Base-by-base conservation (phyloP, 2,888 invertebrate genomes). In the Xylophagus ater region DNA sequence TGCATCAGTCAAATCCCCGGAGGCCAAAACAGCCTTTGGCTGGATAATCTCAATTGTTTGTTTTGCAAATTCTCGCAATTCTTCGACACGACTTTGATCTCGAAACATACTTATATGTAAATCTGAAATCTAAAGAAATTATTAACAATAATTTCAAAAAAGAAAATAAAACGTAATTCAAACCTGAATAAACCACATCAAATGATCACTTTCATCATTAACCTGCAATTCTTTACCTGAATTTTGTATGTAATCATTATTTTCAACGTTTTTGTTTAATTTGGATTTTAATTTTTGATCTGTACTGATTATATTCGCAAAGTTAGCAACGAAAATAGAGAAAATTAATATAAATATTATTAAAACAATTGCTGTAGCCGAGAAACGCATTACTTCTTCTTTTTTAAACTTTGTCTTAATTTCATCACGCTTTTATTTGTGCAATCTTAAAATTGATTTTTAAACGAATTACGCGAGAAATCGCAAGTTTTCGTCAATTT, bases 1-100 rank as follows among this genome's bases (percentile, higher is more conserved):
- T 4, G 88, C 88, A 72, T 92, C 90, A 10, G 89, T 89, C 41
- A 92, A 66, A 61, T 92, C 92, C 26, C 90, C 90, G 41, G 87
- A 81, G 4, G 86, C 87, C 42, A 90, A 65, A 14, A 90, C 87
- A 42, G 87, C 67, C 9, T 68, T 59, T 21, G 92, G 92, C 50
- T 76, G 74, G 43, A 90, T 78, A 37, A 70, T 68, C 53, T 72
- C 72, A 1, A 90, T 68, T 23, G 85, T 84, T 42, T 68, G 68
- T 47, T 78, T 74, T 62, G 86, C 86, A 65, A 90, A 90, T 54
- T 81, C 78, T 55, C 74, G 73, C 41, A 92, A 74, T 52, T 89
- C 81, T 21, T 75, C 72, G 55, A 81, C 78, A 56, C 90, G 72
- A 8, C 70, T 68, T 26, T 72, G 72, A 58, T 87, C 87, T 54